Conservation (phyloP, 2,113 vertebrate genomes). For the Hydrochoerus hydrochaeris region DNA sequence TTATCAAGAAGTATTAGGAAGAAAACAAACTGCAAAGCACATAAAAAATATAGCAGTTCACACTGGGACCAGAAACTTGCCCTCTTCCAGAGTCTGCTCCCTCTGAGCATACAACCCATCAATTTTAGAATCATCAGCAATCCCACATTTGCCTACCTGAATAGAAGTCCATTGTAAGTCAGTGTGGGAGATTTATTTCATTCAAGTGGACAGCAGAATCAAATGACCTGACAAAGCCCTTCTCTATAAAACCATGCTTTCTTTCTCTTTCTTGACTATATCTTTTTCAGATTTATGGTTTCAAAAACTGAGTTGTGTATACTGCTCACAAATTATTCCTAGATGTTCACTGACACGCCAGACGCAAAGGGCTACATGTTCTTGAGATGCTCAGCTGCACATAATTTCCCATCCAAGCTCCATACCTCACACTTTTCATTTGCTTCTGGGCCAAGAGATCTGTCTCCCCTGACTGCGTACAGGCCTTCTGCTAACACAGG, state of each 20-base stretch:
- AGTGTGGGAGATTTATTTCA: not conserved
- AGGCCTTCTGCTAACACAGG: not conserved
- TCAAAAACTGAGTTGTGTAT: not conserved
- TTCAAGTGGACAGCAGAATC: not conserved
- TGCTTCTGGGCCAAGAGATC: not conserved
- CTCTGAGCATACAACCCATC: not conserved
- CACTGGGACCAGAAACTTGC: not conserved
- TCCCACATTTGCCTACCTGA: not conserved
- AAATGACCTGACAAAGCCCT: not conserved
- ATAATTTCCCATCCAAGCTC: not conserved
- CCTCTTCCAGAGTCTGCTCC: not conserved
- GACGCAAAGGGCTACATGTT: not conserved
- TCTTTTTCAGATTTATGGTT: slow-evolving; percentile 9
- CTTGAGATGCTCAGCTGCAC: not conserved
- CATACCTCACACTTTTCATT: not conserved
- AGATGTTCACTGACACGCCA: not conserved
- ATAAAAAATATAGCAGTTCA: not conserved
- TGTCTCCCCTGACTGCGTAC: not conserved
- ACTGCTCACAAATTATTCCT: not conserved
- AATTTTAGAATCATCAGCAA: not conserved
- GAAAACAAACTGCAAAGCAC: not conserved
- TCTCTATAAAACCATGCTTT: not conserved
- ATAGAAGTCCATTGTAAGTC: not conserved
- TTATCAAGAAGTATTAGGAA: not conserved
- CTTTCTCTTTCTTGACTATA: not conserved